A percentile compares a stretch with the other conserved stretches of the same genome.
Evolutionary conservation across 2,888 invertebrate genomes (phyloP).

Genomic region (Amiota communis): DNA sequence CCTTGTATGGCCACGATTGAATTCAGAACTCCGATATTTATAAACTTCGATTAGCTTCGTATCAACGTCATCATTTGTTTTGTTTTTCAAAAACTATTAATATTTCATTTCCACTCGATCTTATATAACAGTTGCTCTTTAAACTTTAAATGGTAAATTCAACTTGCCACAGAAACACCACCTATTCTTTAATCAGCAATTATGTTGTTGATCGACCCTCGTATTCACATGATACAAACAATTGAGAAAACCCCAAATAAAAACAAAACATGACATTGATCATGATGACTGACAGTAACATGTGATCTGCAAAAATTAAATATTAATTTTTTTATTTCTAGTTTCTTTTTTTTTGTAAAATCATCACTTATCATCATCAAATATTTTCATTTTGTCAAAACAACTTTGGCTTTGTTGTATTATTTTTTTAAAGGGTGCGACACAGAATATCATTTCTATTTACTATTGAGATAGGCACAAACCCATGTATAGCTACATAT

Average conservation of each 20-base stretch:
- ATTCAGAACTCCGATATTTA: too few relatives aligned
- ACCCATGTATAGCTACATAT: neutral
- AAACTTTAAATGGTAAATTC: too few relatives aligned
- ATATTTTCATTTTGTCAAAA: constrained; percentile 11
- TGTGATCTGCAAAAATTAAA: constrained; percentile 22
- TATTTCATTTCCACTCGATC: too few relatives aligned
- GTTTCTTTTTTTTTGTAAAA: neutral
- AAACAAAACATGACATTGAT: constrained; percentile 8
- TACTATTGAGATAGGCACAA: neutral
- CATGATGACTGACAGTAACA: constrained; percentile 7
- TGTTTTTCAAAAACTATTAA: too few relatives aligned
- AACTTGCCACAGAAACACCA: too few relatives aligned
- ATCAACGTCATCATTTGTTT: too few relatives aligned
- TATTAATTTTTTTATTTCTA: too few relatives aligned
- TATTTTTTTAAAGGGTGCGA: neutral
- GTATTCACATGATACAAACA: neutral
- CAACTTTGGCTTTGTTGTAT: neutral
- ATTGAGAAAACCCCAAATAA: neutral
- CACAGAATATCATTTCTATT: neutral
- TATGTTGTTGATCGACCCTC: constrained; percentile 1
- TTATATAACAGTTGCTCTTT: too few relatives aligned
- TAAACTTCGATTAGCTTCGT: too few relatives aligned
- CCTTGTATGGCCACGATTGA: too few relatives aligned
- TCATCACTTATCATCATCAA: neutral
- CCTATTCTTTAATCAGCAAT: too few relatives aligned